These are phyloP conservation scores for Priocnemis perturbator DNA, from an alignment of 2,888 invertebrate species.

Conservation along the genomic window DNA sequence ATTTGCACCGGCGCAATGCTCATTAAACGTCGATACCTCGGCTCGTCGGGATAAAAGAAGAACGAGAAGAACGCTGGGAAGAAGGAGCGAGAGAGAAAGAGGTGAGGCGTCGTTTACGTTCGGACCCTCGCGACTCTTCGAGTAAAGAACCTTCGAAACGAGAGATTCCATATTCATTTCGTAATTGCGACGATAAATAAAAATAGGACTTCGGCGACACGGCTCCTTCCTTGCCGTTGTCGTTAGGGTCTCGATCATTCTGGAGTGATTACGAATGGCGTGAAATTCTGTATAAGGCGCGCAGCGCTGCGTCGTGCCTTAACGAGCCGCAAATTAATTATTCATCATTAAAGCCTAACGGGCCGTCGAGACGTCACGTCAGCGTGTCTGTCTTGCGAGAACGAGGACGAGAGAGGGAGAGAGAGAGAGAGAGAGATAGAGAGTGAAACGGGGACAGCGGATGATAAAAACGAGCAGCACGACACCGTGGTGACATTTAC, in stretches of 20 bases:
- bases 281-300: slow-evolving; percentile 16
- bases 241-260: neutral
- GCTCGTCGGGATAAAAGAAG: neutral
- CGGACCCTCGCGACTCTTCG: too few species aligned
- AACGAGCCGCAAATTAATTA: slow-evolving; percentile 58
- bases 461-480: slow-evolving; percentile 49
- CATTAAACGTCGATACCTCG: neutral
- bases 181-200: slow-evolving; percentile 11
- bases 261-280: slow-evolving; percentile 23
- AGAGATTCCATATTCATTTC: neutral
- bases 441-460: neutral
- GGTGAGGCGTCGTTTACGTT: neutral
- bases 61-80: neutral
- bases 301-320: slow-evolving; percentile 15
- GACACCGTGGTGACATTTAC: slow-evolving; percentile 59
- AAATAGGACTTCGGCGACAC: slow-evolving; percentile 10
- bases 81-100: neutral
- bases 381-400: slow-evolving; percentile 22
- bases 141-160: too few species aligned
- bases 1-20: too few species aligned
- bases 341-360: slow-evolving; percentile 56
- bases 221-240: neutral
- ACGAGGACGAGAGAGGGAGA: slow-evolving; percentile 3
- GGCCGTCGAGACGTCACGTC: slow-evolving; percentile 43
- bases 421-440: slow-evolving; percentile 1